Base-by-base conservation (phyloP, 2,888 invertebrate genomes). In the Xanthia icteritia region DNA sequence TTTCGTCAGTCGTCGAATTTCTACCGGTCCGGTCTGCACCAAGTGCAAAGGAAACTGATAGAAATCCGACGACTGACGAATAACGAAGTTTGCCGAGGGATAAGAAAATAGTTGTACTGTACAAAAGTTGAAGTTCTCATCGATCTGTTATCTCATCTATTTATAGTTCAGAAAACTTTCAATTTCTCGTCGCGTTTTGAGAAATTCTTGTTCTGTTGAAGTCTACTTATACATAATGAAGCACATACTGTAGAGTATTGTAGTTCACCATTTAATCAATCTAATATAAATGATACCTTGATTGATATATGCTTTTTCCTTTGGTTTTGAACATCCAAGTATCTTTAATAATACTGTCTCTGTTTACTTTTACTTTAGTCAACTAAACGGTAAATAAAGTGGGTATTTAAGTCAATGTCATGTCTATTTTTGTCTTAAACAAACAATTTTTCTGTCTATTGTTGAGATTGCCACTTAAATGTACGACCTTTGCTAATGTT, bases 401-500 rank as follows among this genome's bases (percentile, higher is more conserved):
- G 36, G 39, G n/a, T 60, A 36, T 54, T 27, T 36, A 27, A 71
- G 63, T 71, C 63, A 79, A 74, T 76, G 74, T 70, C 70, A 20
- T 51, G 56, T 70, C 51, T 84, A 77, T 78, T 78, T 84, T 64
- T 66, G 65, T 66, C 70, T 63, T 60, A 76, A 39, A 70, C 39
- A 84, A 75, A 73, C 58, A 66, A 58, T 64, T 63, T 67, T 71
- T 67, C 15, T 61, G 51, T 61, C 51, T 69, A 31, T 76, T 82
- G 67, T 75, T 75, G 31, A 71, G 31, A 70, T 79, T 71, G 48
- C 31, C 65, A 73, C 60, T 73, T 83, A 27, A 83, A 75, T 79
- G 56, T 15, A 69, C 63, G 70, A 84, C 77, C 77, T 81, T 81
- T 61, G 56, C 36, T 68, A 48, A 77, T 75, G 48, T 60, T 84